These are phyloP conservation scores for Enteromius anoplus DNA, from an alignment of 2,797 vertebrate genomes.

Conservation along the genomic window DNA sequence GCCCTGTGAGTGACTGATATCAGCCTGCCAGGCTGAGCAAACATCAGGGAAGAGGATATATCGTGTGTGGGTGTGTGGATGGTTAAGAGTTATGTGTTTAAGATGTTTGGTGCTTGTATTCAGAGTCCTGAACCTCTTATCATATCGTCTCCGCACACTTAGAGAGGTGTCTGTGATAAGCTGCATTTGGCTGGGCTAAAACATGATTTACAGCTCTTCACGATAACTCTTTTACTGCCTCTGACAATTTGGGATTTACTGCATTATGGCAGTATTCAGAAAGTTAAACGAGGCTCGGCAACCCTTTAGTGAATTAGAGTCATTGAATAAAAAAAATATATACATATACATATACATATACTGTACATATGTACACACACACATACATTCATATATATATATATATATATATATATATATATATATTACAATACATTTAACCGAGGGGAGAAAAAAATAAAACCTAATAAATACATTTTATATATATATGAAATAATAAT, in stretches of 20 bases:
- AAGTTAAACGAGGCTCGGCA: neutral
- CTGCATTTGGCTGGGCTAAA: conserved; percentile 17
- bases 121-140: conserved; percentile 33
- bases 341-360: too few species aligned
- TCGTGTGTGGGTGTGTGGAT: conserved; percentile 24
- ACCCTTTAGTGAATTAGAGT: neutral
- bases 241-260: neutral
- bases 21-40: conserved; percentile 44
- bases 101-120: conserved; percentile 23
- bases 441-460: too few species aligned
- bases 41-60: conserved; percentile 35
- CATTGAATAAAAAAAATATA: neutral
- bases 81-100: conserved; percentile 6
- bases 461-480: too few species aligned
- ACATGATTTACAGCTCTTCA: conserved; percentile 14
- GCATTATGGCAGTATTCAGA: neutral
- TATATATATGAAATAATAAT: too few species aligned
- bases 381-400: neutral
- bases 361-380: neutral
- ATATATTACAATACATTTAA: too few species aligned
- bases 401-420: neutral
- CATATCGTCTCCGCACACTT: conserved; percentile 30
- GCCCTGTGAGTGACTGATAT: conserved; percentile 57
- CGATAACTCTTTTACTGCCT: conserved; percentile 27
- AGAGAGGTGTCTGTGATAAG: conserved; percentile 38